Evolutionary conservation across 2,888 invertebrate species (phyloP).

Genomic region (Craniophora ligustri): DNA sequence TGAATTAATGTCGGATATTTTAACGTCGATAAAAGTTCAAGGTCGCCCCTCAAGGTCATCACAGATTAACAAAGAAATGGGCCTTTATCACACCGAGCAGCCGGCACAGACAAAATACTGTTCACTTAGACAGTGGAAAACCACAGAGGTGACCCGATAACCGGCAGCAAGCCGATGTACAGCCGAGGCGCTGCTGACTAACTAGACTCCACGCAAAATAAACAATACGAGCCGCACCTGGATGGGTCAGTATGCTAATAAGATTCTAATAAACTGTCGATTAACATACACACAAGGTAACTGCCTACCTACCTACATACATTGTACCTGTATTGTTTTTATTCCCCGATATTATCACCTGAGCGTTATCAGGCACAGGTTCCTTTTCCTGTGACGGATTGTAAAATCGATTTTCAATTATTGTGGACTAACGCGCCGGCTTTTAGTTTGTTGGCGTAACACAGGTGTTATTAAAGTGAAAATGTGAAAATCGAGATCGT

Average conservation of each 20-base stretch:
- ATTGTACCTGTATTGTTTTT: constrained; percentile 45
- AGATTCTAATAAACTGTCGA: constrained; percentile 68
- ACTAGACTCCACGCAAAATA: constrained; percentile 49
- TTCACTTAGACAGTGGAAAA: not conserved
- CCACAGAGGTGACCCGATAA: constrained; percentile 6
- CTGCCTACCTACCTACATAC: constrained; percentile 37
- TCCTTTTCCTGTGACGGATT: constrained; percentile 37
- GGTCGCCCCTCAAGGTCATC: constrained; percentile 76
- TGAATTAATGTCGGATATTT: constrained; percentile 48
- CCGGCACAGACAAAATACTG: constrained; percentile 2
- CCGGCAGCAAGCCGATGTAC: constrained; percentile 6
- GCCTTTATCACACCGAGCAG: constrained; percentile 16
- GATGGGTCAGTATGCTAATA: constrained; percentile 73
- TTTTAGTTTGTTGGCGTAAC: constrained; percentile 10
- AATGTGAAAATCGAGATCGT: constrained; percentile 32
- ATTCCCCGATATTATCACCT: constrained; percentile 51
- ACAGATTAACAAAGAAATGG: constrained; percentile 51
- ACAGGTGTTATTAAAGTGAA: constrained; percentile 31
- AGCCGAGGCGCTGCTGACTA: constrained; percentile 46
- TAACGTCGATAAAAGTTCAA: constrained; percentile 69
- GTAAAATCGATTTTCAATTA: constrained; percentile 53
- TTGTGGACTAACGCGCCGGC: constrained; percentile 28
- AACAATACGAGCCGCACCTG: constrained; percentile 54
- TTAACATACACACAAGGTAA: constrained; percentile 58
- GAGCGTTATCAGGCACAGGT: constrained; percentile 42